Evolutionary conservation across 2,888 invertebrate genomes (phyloP).

Genomic region (Parnassius smintheus): DNA sequence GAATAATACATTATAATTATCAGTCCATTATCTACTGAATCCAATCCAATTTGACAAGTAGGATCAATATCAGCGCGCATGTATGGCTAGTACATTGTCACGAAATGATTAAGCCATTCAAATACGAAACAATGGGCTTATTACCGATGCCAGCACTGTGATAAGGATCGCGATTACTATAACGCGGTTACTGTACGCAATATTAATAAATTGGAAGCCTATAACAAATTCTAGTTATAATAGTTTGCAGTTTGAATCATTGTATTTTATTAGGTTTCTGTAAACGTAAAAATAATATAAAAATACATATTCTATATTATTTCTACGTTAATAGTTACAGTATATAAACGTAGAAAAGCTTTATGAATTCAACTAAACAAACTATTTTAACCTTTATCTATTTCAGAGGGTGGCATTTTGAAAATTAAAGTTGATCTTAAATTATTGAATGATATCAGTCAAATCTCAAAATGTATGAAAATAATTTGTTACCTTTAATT

Average conservation of each 20-base stretch:
- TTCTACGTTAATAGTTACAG: too few species aligned
- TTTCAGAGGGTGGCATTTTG: too few species aligned
- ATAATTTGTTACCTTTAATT: too few species aligned
- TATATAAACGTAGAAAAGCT: too few species aligned
- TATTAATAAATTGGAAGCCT: conserved; percentile 3
- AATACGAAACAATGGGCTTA: conserved; percentile 42
- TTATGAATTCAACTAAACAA: too few species aligned
- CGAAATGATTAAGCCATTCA: conserved; percentile 45
- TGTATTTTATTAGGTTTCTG: too few species aligned
- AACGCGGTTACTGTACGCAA: background rate
- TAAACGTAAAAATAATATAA: too few species aligned
- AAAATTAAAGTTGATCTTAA: too few species aligned
- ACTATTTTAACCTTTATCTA: too few species aligned
- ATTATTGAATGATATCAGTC: too few species aligned
- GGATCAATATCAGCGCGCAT: background rate
- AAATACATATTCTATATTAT: too few species aligned
- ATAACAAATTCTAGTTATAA: background rate
- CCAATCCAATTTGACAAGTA: conserved; percentile 22
- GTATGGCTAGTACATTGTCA: conserved; percentile 34
- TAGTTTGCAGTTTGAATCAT: background rate
- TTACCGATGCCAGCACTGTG: conserved; percentile 33
- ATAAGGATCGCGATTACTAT: conserved; percentile 12
- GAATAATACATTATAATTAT: background rate
- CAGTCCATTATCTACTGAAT: conserved; percentile 4
- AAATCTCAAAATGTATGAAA: too few species aligned